phyloP scores from a whole-genome alignment of 2,113 vertebrate genomes.

The Crotalus viridis region DNA sequence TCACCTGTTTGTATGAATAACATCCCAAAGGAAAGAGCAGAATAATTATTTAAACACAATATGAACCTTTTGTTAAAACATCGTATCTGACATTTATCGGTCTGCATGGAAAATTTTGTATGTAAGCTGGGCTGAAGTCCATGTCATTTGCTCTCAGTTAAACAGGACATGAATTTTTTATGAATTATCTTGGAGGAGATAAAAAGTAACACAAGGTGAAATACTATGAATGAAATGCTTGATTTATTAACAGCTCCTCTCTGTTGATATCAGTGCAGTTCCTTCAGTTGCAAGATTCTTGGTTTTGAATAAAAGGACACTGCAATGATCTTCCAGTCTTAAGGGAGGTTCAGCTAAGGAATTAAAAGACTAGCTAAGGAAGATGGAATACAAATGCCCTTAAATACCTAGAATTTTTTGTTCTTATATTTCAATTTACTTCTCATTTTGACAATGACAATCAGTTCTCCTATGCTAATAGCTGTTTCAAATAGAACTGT shows the following conservation, averaged over 20 bases:
- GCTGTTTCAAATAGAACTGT: background rate
- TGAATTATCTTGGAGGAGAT: constrained; percentile 27
- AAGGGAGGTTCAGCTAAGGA: background rate
- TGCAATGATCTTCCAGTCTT: background rate
- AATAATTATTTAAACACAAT: constrained; percentile 12
- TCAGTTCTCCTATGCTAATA: background rate
- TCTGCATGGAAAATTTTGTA: background rate
- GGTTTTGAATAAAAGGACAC: background rate
- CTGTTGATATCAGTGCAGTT: background rate
- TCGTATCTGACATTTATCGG: constrained; percentile 2
- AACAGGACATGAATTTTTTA: background rate
- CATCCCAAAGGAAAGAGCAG: constrained; percentile 7
- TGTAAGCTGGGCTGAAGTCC: constrained; percentile 19
- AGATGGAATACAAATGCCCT: background rate
- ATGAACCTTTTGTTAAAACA: constrained; percentile 15
- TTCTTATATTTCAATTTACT: background rate
- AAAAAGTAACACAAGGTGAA: constrained; percentile 1
- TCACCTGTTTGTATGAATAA: background rate
- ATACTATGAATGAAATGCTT: constrained; percentile 17
- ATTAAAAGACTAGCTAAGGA: background rate
- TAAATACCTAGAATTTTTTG: background rate
- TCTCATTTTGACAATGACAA: background rate
- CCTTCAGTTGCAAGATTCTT: background rate
- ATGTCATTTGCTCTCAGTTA: background rate
- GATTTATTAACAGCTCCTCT: background rate